Percentiles rank a stretch among this genome's conserved stretches.
These are phyloP conservation scores for Anoplopoma fimbria DNA, from an alignment of 2,113 vertebrate species.

Conservation along the genomic window DNA sequence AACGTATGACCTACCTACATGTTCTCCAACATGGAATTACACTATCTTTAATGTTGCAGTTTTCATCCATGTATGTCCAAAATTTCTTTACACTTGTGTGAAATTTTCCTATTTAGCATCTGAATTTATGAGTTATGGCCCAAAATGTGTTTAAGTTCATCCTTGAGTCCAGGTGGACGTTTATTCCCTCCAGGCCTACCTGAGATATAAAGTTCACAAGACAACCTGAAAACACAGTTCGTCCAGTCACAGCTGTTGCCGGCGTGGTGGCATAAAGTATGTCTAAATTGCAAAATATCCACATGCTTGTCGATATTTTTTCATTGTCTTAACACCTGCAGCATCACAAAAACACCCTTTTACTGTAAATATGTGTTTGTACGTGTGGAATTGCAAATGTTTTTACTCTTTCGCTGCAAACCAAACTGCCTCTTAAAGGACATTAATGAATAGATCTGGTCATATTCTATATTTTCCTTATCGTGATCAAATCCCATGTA, in stretches of 20 bases:
- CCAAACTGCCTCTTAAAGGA: not conserved
- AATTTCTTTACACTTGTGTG: not conserved
- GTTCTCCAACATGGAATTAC: not conserved
- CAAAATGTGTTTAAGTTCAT: not conserved
- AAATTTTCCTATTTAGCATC: not conserved
- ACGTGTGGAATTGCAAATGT: not conserved
- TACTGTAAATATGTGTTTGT: not conserved
- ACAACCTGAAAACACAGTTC: no score
- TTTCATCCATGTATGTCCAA: not conserved
- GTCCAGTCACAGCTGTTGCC: no score
- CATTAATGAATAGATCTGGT: not conserved
- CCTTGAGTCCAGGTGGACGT: not conserved
- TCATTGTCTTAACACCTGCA: not conserved
- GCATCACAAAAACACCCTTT: not conserved
- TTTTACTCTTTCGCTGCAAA: not conserved
- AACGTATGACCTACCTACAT: constrained; percentile 15
- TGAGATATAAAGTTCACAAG: no score
- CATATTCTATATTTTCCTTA: not conserved
- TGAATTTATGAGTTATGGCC: not conserved
- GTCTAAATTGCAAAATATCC: not conserved
- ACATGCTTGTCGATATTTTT: not conserved
- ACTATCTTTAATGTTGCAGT: not conserved
- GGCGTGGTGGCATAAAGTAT: not conserved
- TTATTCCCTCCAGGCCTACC: not conserved
- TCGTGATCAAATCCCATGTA: not conserved